Evolutionary conservation across 2,113 vertebrate species (phyloP).

Genomic region (Thinocorus orbignyianus): DNA sequence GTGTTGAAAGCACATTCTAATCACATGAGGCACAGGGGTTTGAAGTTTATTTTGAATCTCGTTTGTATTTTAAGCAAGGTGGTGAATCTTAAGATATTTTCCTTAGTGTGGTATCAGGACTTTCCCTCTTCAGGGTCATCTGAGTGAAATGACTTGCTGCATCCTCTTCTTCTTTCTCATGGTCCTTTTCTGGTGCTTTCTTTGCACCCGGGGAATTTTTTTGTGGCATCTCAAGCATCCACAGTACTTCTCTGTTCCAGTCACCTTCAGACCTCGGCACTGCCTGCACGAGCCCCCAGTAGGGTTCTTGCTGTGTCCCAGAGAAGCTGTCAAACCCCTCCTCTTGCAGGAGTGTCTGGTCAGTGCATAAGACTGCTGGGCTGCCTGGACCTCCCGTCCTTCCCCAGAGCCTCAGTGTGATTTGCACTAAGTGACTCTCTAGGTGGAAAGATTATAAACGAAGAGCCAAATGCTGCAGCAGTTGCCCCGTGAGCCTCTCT

Average conservation of each 20-base stretch:
- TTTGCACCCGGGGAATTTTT: not conserved
- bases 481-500: not conserved
- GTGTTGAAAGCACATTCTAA: not conserved
- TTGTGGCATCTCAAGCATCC: not conserved
- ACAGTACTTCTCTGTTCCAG: not conserved
- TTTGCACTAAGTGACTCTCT: not conserved
- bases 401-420: not conserved
- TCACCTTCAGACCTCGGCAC: not conserved
- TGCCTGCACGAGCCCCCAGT: not conserved
- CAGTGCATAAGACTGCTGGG: fast-evolving
- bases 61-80: not conserved
- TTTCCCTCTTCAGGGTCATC: not conserved
- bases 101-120: not conserved
- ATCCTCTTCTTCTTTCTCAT: conserved; percentile 11
- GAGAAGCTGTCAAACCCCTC: not conserved
- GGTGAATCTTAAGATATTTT: not conserved
- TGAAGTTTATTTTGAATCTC: not conserved
- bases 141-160: not conserved
- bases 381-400: not conserved
- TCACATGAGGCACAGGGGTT: not conserved
- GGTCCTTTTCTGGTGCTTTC: not conserved
- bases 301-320: not conserved
- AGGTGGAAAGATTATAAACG: not conserved
- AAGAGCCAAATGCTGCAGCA: not conserved
- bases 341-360: fast-evolving